Conservation (phyloP, 2,888 invertebrate genomes). For the Lamproptera curius region DNA sequence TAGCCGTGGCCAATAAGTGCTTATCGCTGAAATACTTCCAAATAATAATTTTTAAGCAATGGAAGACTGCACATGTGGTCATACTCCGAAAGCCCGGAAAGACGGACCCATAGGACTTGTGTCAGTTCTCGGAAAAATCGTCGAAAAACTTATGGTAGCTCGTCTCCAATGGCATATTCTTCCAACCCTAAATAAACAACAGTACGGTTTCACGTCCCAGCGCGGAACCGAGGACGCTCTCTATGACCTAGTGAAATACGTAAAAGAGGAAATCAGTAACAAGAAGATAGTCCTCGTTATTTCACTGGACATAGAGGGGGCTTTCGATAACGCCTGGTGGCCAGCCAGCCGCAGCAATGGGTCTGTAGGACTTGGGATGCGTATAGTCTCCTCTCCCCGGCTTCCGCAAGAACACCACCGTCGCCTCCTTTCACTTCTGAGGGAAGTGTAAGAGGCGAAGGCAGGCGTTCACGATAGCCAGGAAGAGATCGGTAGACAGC, state of each 20-base stretch:
- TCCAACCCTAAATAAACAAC: background rate
- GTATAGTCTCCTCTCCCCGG: no score
- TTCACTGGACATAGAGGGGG: background rate
- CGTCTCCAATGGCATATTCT: constrained; percentile 13
- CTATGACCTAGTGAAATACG: background rate
- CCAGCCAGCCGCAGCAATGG: no score
- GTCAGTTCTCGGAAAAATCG: constrained; percentile 22
- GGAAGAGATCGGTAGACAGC: no score
- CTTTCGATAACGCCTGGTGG: background rate
- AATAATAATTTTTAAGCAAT: no score
- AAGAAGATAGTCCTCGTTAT: background rate
- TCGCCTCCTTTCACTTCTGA: no score
- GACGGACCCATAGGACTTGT: constrained; percentile 26
- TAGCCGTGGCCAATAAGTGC: constrained; percentile 23
- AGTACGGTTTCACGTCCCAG: background rate
- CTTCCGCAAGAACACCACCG: no score
- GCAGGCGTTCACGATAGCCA: no score
- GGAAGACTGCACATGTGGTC: background rate
- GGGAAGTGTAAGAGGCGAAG: no score
- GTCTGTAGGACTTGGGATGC: no score
- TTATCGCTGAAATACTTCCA: constrained; percentile 22
- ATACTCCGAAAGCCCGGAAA: background rate
- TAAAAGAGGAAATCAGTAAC: background rate
- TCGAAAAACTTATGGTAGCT: constrained; percentile 20
- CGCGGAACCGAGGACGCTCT: background rate